phyloP scores from a whole-genome alignment of 1,140 invertebrate species.

The Ylistrum balloti region DNA sequence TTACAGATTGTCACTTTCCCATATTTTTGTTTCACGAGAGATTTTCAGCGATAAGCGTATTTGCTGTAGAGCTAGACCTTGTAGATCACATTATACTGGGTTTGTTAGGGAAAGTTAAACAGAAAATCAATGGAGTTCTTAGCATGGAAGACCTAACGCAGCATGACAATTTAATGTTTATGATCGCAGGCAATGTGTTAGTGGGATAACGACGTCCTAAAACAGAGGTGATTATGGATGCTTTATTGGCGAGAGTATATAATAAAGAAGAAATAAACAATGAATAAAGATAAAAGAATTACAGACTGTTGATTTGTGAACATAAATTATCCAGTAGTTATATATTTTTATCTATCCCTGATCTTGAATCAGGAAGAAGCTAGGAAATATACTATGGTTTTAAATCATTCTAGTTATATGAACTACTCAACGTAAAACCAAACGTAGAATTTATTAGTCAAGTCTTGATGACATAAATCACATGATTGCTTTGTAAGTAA shows the following conservation, averaged over 20 bases:
- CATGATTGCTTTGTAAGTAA: too few species aligned
- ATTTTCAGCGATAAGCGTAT: background rate
- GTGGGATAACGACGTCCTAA: background rate
- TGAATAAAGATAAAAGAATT: background rate
- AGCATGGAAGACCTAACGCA: background rate
- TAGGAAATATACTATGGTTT: too few species aligned
- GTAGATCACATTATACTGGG: background rate
- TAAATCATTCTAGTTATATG: too few species aligned
- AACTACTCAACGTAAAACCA: too few species aligned
- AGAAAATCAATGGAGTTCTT: background rate
- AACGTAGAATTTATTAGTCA: too few species aligned
- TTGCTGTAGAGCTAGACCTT: background rate
- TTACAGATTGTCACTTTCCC: background rate
- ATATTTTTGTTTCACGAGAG: background rate
- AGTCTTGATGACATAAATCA: too few species aligned
- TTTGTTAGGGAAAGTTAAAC: background rate
- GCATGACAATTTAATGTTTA: slow-evolving; percentile 9
- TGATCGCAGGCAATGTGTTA: background rate
- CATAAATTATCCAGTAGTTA: background rate
- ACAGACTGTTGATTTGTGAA: background rate
- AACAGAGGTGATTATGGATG: background rate
- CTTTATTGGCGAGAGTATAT: background rate
- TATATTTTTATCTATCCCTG: background rate
- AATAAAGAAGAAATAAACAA: background rate
- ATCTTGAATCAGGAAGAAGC: background rate